phyloP scores from a whole-genome alignment of 30 jellyfish, hydroid and myxozoan genomes.

The Sanderia malayensis region DNA sequence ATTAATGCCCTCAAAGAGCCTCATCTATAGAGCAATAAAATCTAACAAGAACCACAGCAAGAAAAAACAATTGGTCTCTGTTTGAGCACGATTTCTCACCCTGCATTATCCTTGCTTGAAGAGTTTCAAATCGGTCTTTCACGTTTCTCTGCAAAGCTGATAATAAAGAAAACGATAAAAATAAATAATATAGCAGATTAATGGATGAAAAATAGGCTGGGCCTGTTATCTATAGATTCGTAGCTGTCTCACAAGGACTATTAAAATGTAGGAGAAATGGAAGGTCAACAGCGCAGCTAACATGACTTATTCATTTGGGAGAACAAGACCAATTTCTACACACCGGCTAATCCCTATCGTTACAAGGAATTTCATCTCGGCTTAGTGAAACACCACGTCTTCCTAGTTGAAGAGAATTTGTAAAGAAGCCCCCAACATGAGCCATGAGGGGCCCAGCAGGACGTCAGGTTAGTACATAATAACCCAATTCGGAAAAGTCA shows the following conservation, averaged over 20 bases:
- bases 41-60: too few relatives aligned
- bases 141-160: not conserved
- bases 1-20: too few relatives aligned
- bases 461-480: conserved; percentile 30
- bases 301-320: not conserved
- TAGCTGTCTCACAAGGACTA: too few relatives aligned
- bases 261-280: too few relatives aligned
- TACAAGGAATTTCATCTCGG: conserved; percentile 58
- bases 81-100: not conserved
- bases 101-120: not conserved
- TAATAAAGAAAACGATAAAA: too few relatives aligned
- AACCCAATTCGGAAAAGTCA: conserved; percentile 16
- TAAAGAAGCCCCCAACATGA: conserved; percentile 59
- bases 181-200: not conserved
- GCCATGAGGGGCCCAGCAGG: conserved; percentile 55
- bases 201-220: too few relatives aligned
- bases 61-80: not conserved
- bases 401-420: conserved; percentile 37
- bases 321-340: not conserved
- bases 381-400: conserved; percentile 49
- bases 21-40: too few relatives aligned
- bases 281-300: not conserved
- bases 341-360: conserved; percentile 36
- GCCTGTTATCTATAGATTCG: too few relatives aligned
- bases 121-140: not conserved